These are phyloP conservation scores for Ambastaia sidthimunki DNA, from an alignment of 2,797 vertebrate genomes.

Conservation along the genomic window DNA sequence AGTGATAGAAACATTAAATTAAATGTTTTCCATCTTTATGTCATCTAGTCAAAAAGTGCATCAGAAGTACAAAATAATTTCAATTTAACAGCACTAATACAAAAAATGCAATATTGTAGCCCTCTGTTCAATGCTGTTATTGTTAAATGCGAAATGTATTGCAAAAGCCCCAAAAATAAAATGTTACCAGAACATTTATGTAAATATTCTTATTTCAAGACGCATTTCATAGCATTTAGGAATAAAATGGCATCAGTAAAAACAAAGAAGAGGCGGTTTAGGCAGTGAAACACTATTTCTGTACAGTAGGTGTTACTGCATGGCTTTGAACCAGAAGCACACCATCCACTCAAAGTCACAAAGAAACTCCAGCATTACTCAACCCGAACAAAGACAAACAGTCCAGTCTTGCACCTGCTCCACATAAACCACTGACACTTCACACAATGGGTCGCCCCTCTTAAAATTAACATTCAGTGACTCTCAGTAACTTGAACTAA, in stretches of 20 bases:
- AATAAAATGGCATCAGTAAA: not conserved
- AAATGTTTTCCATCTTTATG: not conserved
- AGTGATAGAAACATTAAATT: not conserved
- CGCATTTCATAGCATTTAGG: not conserved
- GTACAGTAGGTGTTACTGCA: not conserved
- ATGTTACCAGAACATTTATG: not conserved
- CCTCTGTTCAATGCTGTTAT: not conserved
- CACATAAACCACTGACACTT: constrained; percentile 12
- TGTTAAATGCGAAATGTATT: not conserved
- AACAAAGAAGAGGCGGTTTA: not conserved
- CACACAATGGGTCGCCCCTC: not conserved
- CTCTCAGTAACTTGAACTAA: too few relatives aligned
- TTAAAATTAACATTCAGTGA: constrained; percentile 5
- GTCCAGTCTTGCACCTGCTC: constrained; percentile 20
- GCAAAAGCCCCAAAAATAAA: not conserved
- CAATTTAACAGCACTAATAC: not conserved
- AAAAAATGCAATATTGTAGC: not conserved
- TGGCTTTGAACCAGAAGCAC: constrained; percentile 30
- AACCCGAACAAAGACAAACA: constrained; percentile 20
- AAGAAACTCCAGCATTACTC: constrained; percentile 20
- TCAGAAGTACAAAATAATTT: not conserved
- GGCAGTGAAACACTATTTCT: not conserved
- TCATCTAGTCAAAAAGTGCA: too few relatives aligned
- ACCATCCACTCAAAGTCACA: constrained; percentile 22
- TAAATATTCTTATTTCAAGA: not conserved